phyloP scores from a whole-genome alignment of 2,888 invertebrate genomes.

The Julus scandinavius region DNA sequence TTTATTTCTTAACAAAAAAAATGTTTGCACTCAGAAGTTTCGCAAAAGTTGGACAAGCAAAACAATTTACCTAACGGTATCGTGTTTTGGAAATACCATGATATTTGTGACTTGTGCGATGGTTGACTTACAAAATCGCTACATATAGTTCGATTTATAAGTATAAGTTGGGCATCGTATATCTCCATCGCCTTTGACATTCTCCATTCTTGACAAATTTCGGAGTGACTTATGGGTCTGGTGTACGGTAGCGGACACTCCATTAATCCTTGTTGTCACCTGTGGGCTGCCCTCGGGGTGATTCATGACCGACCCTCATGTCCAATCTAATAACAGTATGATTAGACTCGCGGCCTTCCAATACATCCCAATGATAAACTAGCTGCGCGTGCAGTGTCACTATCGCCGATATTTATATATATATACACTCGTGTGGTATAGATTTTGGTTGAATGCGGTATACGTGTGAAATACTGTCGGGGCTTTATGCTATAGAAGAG shows the following conservation, averaged over 20 bases:
- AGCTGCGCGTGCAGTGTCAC: conserved; percentile 27
- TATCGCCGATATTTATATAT: conserved; percentile 14
- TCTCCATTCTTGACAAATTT: conserved; percentile 17
- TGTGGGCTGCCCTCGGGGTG: conserved; percentile 53
- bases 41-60: no score
- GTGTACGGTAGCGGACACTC: conserved; percentile 54
- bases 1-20: no score
- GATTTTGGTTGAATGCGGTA: not conserved
- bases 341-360: conserved; percentile 50
- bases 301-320: conserved; percentile 54
- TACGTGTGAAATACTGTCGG: not conserved
- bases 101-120: no score
- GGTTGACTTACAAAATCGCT: not conserved
- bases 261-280: conserved; percentile 56
- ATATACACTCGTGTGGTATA: not conserved
- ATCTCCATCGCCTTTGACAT: conserved; percentile 33
- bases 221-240: conserved; percentile 47
- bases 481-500: no score
- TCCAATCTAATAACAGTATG: conserved; percentile 54
- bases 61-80: no score
- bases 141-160: not conserved
- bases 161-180: conserved; percentile 33
- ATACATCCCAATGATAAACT: conserved; percentile 33
- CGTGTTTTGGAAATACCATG: no score
- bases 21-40: no score